Evolutionary conservation across 1,140 invertebrate genomes (phyloP).

Genomic region (Trachelipus rathkii): DNA sequence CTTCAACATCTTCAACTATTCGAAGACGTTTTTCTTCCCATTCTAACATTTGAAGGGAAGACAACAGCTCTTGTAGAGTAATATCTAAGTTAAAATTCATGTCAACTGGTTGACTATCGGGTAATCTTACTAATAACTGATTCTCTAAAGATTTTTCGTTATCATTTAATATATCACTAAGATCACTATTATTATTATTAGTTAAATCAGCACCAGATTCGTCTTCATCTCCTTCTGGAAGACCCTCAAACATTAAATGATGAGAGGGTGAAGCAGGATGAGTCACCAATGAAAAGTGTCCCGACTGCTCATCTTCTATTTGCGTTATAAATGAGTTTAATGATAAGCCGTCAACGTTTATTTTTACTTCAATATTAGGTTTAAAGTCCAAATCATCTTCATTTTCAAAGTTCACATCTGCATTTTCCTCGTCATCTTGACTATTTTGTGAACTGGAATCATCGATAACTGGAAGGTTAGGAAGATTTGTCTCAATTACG

Average conservation of each 20-base stretch:
- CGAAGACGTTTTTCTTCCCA: background rate
- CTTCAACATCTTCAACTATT: background rate
- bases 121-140: background rate
- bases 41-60: background rate
- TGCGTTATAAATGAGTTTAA: background rate
- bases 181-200: background rate
- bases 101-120: background rate
- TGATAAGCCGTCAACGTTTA: background rate
- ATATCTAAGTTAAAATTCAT: background rate
- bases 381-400: background rate
- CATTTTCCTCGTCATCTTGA: background rate
- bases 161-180: background rate
- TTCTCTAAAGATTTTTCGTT: background rate
- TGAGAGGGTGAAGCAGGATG: background rate
- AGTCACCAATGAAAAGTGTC: background rate
- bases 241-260: no score
- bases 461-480: constrained; percentile 21
- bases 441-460: background rate
- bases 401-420: background rate
- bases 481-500: constrained; percentile 26
- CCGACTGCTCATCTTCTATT: background rate
- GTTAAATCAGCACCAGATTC: no score
- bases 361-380: background rate
- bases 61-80: background rate
- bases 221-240: no score